phyloP scores from a whole-genome alignment of 2,888 invertebrate genomes.

The Drosophila leonis region DNA sequence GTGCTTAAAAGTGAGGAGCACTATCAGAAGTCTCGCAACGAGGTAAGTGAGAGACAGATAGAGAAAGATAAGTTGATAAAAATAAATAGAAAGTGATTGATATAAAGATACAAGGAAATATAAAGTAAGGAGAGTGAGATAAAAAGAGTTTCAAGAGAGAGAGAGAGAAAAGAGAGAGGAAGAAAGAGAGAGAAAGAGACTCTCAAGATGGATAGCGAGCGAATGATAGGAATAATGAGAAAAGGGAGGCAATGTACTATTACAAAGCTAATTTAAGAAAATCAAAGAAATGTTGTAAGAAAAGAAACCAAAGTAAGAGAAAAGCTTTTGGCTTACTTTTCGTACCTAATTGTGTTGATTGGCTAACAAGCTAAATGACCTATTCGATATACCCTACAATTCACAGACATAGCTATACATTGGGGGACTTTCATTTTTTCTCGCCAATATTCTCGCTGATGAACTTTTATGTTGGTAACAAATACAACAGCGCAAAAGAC shows the following conservation, averaged over 20 bases:
- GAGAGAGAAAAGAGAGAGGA: background rate
- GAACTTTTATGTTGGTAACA: slow-evolving; percentile 71
- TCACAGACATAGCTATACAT: background rate
- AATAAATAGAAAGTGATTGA: background rate
- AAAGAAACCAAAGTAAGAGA: background rate
- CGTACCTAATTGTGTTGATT: background rate
- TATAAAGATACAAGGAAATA: background rate
- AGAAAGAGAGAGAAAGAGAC: background rate
- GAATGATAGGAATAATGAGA: too few species aligned
- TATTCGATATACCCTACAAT: slow-evolving; percentile 25
- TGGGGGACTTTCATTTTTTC: slow-evolving; percentile 68
- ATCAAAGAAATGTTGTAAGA: too few species aligned
- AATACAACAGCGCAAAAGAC: slow-evolving; percentile 9
- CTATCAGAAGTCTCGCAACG: background rate
- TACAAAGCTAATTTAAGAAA: too few species aligned
- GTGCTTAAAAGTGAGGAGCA: background rate
- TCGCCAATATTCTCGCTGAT: slow-evolving; percentile 76
- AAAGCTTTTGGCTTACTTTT: background rate
- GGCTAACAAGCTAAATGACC: slow-evolving; percentile 12
- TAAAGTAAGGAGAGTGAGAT: background rate
- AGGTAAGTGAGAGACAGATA: background rate
- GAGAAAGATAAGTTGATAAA: background rate
- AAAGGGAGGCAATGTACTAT: too few species aligned
- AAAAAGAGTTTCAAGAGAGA: background rate
- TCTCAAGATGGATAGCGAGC: too few species aligned